These are phyloP conservation scores for Caranx melampygus DNA, from an alignment of 2,113 vertebrate genomes.

Conservation along the genomic window DNA sequence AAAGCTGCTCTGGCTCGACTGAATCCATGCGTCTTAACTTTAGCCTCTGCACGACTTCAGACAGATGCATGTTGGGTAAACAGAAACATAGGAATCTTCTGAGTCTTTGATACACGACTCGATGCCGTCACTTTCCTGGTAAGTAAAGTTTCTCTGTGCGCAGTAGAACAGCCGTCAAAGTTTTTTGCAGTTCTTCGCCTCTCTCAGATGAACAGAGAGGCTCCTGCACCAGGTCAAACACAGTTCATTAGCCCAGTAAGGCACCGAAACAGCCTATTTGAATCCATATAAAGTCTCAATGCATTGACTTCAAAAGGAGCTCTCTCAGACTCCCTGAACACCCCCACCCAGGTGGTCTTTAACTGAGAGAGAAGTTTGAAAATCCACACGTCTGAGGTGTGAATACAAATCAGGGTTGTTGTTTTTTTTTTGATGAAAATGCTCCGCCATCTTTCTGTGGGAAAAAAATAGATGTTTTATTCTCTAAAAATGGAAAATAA, in stretches of 20 bases:
- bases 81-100: not conserved
- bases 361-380: constrained; percentile 22
- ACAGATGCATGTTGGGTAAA: not conserved
- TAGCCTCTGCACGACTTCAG: not conserved
- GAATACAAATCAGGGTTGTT: constrained; percentile 31
- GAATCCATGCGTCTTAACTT: not conserved
- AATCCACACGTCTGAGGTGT: constrained; percentile 16
- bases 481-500: constrained; percentile 22
- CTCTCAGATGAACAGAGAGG: not conserved
- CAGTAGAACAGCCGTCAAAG: not conserved
- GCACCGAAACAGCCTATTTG: not conserved
- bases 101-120: not conserved
- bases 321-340: not conserved
- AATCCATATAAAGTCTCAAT: not conserved
- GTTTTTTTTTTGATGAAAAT: constrained; percentile 5
- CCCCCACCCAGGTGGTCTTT: constrained; percentile 7
- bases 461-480: constrained; percentile 18
- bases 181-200: too few species aligned
- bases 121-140: not conserved
- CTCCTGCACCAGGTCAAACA: constrained; percentile 16
- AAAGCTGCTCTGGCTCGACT: not conserved
- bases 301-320: not conserved
- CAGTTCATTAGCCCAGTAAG: constrained; percentile 25
- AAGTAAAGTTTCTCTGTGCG: not conserved
- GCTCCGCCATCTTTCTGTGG: constrained; percentile 4